Base-by-base conservation (phyloP, 64 coral and sea anemone species). In the Trachythela sp. region DNA sequence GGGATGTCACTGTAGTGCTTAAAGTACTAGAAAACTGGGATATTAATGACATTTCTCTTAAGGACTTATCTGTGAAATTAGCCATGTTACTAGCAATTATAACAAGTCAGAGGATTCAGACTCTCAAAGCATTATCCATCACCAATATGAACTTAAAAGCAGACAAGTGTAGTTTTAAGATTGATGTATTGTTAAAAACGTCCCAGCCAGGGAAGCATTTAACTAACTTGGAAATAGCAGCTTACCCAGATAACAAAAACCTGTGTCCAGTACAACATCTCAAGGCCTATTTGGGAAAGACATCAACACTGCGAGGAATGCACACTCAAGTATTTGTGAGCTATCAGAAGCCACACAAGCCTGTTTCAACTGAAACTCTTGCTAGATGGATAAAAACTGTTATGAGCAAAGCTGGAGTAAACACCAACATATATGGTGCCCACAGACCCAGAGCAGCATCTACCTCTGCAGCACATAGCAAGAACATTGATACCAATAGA, bases 11-110 rank as follows among this genome's bases (percentile, higher is more conserved):
- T n/a, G n/a, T n/a, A n/a, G n/a, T n/a, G n/a, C n/a, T n/a, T n/a
- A n/a, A n/a, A n/a, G n/a, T 59, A 14, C 88, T 59, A 48, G 39
- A 68, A 41, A 71, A 89, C 70, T 20, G 70, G 70, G 68, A 77
- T 22, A 40, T 89, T 27, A 71, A 40, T 54, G 64, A 89, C 41
- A 8, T 70, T 70, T 8, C 8, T 70, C 64, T 22, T 70, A n/a
- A n/a, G 30, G 30, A 70, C 24, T 8, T 70, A 8, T 26, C 64
- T 32, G 20, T 70, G 24, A n/a, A 9, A n/a, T 22, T 70, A 9
- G 24, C 64, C 7, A n/a, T 70, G 64, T 22, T 70, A 26, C 64
- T 70, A 32, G 64, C 64, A 26, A 26, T 70, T 8, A 26, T 32
- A 32, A 26, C 64, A 32, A 32, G n/a, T n/a, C n/a, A n/a, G n/a